These are phyloP conservation scores for Prenolepis imparis DNA, from an alignment of 2,888 invertebrate species.

Conservation along the genomic window DNA sequence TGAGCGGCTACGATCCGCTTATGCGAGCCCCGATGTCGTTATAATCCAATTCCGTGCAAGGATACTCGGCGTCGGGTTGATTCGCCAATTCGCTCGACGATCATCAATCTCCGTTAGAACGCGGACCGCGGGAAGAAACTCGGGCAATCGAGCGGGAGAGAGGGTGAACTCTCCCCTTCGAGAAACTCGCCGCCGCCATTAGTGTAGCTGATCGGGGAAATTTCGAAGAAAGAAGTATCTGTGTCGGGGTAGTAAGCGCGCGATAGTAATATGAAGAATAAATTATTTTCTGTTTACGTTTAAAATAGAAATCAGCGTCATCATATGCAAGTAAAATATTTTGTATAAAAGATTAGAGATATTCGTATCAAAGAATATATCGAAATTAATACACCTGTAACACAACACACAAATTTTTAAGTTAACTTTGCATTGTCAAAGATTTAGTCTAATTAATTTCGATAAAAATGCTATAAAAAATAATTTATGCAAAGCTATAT, in stretches of 20 bases:
- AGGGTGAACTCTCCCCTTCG: constrained; percentile 9
- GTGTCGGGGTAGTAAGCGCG: neutral
- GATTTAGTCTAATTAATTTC: neutral
- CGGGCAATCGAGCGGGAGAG: constrained; percentile 15
- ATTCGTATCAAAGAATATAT: neutral
- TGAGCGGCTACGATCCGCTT: constrained; percentile 48
- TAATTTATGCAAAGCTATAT: neutral
- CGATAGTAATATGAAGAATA: neutral
- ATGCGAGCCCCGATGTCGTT: constrained; percentile 61
- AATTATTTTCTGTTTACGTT: neutral
- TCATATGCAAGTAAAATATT: neutral
- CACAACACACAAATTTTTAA: neutral
- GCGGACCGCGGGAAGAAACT: constrained; percentile 43
- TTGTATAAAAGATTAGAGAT: neutral
- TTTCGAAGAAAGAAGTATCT: neutral
- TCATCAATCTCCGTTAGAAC: constrained; percentile 71
- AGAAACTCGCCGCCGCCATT: constrained; percentile 24
- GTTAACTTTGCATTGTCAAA: neutral
- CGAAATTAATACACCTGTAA: neutral
- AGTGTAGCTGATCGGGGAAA: constrained; percentile 5
- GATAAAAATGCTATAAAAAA: neutral
- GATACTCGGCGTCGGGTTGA: constrained; percentile 55
- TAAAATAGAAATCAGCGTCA: neutral
- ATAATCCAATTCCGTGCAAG: constrained; percentile 68
- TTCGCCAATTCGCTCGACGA: constrained; percentile 67